These are phyloP conservation scores for Sussaba pulchella DNA, from an alignment of 2,888 invertebrate genomes.

Conservation along the genomic window DNA sequence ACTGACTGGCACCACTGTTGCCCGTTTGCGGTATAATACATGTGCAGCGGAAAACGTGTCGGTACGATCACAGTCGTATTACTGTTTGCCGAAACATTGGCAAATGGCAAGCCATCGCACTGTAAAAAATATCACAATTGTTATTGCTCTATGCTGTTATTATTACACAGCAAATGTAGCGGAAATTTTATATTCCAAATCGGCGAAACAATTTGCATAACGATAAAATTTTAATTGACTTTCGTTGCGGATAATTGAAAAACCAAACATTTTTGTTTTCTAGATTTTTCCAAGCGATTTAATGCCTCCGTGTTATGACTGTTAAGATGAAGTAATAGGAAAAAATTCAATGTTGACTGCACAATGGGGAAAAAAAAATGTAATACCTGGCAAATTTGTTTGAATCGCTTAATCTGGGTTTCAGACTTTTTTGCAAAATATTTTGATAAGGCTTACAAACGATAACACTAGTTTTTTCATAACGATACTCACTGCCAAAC, in stretches of 20 bases:
- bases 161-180: not conserved
- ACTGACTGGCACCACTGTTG: conserved; percentile 78
- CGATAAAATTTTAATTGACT: too few species aligned
- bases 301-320: too few species aligned
- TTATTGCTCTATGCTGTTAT: not conserved
- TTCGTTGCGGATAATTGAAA: too few species aligned
- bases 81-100: conserved; percentile 71
- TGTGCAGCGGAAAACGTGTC: conserved; percentile 77
- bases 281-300: too few species aligned
- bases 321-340: too few species aligned
- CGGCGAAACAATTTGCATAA: not conserved
- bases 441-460: not conserved
- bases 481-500: conserved; percentile 74
- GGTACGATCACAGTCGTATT: conserved; percentile 76
- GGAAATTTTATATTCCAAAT: not conserved
- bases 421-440: not conserved
- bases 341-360: too few species aligned
- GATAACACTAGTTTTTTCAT: conserved; percentile 14
- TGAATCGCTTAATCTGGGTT: not conserved
- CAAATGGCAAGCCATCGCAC: conserved; percentile 77
- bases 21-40: conserved; percentile 73
- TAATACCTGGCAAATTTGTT: too few species aligned
- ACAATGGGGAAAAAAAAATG: too few species aligned
- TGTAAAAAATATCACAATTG: conserved; percentile 67
- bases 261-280: too few species aligned